These are phyloP conservation scores for Eristalis pertinax DNA, from an alignment of 2,888 invertebrate species.

Conservation along the genomic window DNA sequence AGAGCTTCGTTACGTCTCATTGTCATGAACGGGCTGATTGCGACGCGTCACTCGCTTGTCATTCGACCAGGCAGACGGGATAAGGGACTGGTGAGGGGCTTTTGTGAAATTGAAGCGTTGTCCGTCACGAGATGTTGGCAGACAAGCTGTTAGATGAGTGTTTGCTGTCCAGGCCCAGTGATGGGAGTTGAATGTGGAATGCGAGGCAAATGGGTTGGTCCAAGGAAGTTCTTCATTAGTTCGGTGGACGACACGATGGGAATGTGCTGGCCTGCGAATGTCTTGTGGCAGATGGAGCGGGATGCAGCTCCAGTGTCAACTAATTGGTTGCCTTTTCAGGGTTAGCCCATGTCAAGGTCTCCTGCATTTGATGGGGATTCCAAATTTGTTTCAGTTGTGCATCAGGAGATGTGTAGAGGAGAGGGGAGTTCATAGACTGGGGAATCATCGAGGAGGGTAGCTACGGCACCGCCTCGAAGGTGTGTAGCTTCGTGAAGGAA, in stretches of 20 bases:
- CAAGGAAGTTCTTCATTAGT: not conserved
- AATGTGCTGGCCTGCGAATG: not conserved
- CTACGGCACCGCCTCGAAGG: no score
- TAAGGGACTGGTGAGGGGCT: conserved; percentile 1
- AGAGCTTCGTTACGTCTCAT: conserved; percentile 21
- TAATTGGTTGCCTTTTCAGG: no score
- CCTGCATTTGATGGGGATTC: no score
- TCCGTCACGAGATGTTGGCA: not conserved
- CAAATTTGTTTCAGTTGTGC: no score
- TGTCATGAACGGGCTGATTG: not conserved
- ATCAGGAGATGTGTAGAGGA: no score
- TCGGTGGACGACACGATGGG: not conserved
- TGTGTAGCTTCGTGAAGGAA: no score
- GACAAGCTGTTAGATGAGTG: conserved; percentile 11
- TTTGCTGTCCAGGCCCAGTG: not conserved
- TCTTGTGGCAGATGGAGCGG: not conserved
- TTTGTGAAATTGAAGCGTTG: not conserved
- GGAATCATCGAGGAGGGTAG: no score
- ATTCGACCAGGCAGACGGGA: not conserved
- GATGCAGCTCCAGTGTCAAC: no score
- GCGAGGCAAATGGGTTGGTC: not conserved
- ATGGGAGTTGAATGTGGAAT: not conserved
- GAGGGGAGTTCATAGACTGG: no score
- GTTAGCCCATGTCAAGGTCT: no score
- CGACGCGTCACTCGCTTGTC: not conserved